Evolutionary conservation across 2,888 invertebrate genomes (phyloP).

Genomic region (Megaustenia siamemsis): DNA sequence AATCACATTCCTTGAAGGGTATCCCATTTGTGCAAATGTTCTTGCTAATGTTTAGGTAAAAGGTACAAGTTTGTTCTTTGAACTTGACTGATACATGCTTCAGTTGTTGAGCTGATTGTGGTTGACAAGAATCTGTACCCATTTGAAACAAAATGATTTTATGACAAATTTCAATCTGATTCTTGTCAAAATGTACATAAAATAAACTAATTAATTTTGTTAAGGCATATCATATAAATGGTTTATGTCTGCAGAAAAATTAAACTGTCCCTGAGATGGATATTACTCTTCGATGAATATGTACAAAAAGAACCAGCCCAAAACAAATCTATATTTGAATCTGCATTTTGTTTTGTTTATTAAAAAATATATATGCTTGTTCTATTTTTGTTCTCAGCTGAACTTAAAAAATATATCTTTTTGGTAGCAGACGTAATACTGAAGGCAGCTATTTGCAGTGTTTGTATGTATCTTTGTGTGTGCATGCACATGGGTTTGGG

Average conservation of each 20-base stretch:
- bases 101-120: neutral
- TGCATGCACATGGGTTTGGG: neutral
- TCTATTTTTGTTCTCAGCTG: neutral
- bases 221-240: neutral
- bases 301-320: neutral
- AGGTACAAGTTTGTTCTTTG: neutral
- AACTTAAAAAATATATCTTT: neutral
- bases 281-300: neutral
- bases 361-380: neutral
- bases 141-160: neutral
- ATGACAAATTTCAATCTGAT: neutral
- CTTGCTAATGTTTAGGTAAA: neutral
- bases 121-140: neutral
- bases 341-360: neutral
- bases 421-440: neutral
- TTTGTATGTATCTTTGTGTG: neutral
- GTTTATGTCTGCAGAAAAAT: neutral
- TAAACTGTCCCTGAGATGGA: neutral
- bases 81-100: neutral
- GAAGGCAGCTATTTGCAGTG: slow-evolving; percentile 23
- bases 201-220: neutral
- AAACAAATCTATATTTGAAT: neutral
- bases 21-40: neutral
- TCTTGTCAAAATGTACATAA: slow-evolving; percentile 28
- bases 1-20: slow-evolving; percentile 7